phyloP scores from a whole-genome alignment of 2,113 vertebrate genomes.

The Rhynchomys soricoides region DNA sequence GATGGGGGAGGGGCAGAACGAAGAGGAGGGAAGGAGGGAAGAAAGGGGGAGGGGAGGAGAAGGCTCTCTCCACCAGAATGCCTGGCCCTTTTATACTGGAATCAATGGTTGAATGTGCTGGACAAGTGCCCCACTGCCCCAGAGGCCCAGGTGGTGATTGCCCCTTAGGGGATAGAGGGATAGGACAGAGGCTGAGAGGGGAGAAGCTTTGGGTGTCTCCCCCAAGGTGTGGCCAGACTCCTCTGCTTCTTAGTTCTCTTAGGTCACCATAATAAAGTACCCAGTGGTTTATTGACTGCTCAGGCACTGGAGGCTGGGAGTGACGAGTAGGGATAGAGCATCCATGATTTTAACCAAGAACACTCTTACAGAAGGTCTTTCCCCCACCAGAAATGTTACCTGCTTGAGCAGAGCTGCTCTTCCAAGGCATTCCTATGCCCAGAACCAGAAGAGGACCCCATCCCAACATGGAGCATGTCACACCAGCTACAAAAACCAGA shows the following conservation, averaged over 20 bases:
- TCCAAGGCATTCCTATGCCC: background rate
- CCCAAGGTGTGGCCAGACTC: background rate
- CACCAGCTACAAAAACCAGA: background rate
- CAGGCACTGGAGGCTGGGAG: background rate
- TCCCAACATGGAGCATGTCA: background rate
- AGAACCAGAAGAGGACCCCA: background rate
- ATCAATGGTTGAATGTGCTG: background rate
- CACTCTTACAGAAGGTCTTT: background rate
- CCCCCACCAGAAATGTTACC: background rate
- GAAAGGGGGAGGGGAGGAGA: background rate
- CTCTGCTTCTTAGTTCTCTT: background rate
- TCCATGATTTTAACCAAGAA: background rate
- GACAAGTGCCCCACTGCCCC: background rate
- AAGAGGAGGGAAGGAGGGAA: background rate
- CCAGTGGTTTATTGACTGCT: background rate
- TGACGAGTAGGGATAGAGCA: background rate
- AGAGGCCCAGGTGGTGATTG: background rate
- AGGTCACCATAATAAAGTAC: background rate
- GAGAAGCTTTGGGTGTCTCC: background rate
- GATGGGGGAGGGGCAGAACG: background rate
- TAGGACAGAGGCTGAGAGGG: background rate
- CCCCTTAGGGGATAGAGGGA: background rate
- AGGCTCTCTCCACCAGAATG: background rate
- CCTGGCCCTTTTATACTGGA: constrained; percentile 39
- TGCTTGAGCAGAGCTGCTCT: background rate